Evolutionary conservation across 2,888 invertebrate species (phyloP), one percentile per base, ranked within the genome.

Genomic region (Nomada hirtipes): DNA sequence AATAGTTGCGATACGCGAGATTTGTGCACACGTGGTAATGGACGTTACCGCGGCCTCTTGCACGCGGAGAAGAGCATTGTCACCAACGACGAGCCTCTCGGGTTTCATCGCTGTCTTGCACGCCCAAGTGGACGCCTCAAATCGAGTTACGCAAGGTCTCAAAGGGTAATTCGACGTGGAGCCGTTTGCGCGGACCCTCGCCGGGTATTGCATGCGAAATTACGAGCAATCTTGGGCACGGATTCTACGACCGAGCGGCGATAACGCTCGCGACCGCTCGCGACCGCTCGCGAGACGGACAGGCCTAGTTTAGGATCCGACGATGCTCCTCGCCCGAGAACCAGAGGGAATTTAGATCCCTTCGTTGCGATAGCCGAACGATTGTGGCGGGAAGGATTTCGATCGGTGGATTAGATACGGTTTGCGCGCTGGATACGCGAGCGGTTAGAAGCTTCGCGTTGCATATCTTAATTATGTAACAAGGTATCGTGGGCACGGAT

Each of bases 71-170:
- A 53, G 55, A 70, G n/a, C 65, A 72, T 63, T 63, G 63, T 72
- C 71, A 53, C 63, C 53, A 42, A n/a, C 52, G 53, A 18, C 36
- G 52, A 26, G 20, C 57, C 55, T 70, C 77, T 82, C 67, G 68
- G 53, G 70, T 71, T 74, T 71, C 64, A 59, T n/a, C 44, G 57
- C 13, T 26, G 47, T 69, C 77, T 73, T 42, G 59, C 52, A 29
- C 20, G 36, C 60, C 67, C 44, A 69, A 61, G 73, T 52, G 83
- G 57, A 71, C 67, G 76, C 50, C 63, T 82, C 72, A 65, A 82
- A 83, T 79, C 79, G 78, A 79, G 82, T 84, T 84, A 84, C 79
- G 79, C 72, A 84, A 84, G 83, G 60, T 69, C 79, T 72, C 71
- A 61, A 76, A 82, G 83, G 75, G 82, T 78, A 83, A 83, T 78